Evolutionary conservation across 2,888 invertebrate genomes (phyloP), one percentile per base, ranked within the genome.

Genomic region (Epirrhoe alternata): DNA sequence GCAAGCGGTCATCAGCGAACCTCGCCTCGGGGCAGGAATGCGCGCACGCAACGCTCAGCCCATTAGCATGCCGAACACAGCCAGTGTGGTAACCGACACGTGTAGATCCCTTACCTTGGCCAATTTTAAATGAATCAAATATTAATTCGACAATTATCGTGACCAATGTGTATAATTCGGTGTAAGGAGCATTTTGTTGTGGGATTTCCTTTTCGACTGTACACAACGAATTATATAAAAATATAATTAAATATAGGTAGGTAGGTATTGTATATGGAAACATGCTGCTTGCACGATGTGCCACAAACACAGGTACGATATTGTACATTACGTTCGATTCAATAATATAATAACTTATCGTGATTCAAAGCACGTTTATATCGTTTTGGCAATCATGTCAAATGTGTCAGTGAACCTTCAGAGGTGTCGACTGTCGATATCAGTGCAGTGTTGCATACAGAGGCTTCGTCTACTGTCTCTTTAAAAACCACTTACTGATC

Each of bases 61-160:
- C 79, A 90, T 92, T 89, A 89, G 86, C 89, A 92, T 92, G 88
- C 92, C 71, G 74, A 77, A 75, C 90, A 85, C 86, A 85, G 76
- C 73, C 73, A 71, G 68, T 72, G 79, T 84, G 82, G 86, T 83
- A 85, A 84, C 88, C 82, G 79, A 89, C 90, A 88, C 86, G 83
- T 88, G 90, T 90, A 84, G 74, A 80, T 78, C 79, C 77, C 76
- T 82, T 86, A 85, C 88, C 86, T 87, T 86, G 79, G 81, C 81
- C 84, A 89, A 89, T 89, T 86, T 87, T 83, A 77, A n/a, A 77
- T 75, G 79, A 80, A 77, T 83, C 81, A 82, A 79, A 80, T 79
- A 82, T 78, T 81, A 78, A 77, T 82, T 82, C 76, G 79, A 72
- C 75, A 65, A 64, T 8, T 75, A 78, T 85, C 81, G 81, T 84